A percentile compares a stretch with the other conserved stretches of the same genome.
Evolutionary conservation across 2,888 invertebrate species (phyloP).

Genomic region (Adelphocoris suturalis): DNA sequence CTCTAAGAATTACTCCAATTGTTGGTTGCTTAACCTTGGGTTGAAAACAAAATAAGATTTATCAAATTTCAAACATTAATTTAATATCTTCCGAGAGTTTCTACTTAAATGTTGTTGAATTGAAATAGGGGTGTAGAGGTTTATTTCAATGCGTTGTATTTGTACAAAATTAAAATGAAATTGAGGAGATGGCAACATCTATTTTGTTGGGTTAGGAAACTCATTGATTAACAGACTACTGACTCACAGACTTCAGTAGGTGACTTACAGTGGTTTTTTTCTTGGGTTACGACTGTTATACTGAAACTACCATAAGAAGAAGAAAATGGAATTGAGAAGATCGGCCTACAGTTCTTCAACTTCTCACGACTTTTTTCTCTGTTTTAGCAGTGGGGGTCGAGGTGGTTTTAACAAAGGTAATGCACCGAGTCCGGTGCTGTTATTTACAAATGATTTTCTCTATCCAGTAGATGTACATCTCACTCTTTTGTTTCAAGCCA

Average conservation of each 20-base stretch:
- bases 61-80: neutral
- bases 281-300: constrained; percentile 9
- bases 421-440: constrained; percentile 86
- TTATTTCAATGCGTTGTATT: neutral
- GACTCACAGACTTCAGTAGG: constrained; percentile 12
- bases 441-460: constrained; percentile 76
- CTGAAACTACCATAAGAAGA: constrained; percentile 52
- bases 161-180: neutral
- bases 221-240: neutral
- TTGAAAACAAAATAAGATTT: neutral
- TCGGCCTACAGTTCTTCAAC: constrained; percentile 64
- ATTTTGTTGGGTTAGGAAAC: neutral
- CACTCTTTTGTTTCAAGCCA: neutral
- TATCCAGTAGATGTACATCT: constrained; percentile 38
- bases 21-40: neutral
- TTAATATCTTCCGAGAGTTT: neutral
- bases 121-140: neutral
- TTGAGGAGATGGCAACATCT: neutral
- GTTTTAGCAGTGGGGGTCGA: constrained; percentile 96
- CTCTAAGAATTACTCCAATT: constrained; percentile 5
- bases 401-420: constrained; percentile 98
- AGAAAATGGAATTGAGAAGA: constrained; percentile 63
- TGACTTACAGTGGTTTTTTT: neutral
- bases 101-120: neutral
- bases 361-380: constrained; percentile 79